Evolutionary conservation across 1,140 invertebrate species (phyloP), one percentile per base, ranked within the genome.

Genomic region (Thaumatotibia leucotreta): DNA sequence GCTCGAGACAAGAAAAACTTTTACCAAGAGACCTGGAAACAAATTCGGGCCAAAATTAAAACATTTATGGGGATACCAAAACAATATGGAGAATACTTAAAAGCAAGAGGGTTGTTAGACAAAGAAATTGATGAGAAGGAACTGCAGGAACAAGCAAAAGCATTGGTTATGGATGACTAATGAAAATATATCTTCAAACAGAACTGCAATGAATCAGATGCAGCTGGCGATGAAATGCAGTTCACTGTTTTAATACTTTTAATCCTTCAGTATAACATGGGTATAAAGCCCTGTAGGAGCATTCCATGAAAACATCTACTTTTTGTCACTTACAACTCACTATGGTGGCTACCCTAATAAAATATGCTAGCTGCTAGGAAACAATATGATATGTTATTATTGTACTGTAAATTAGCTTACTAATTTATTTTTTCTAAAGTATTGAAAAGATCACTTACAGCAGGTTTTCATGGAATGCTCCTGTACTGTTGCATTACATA

Each of bases 21-120:
- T 77, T 94, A 96, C 79, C 97, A 98, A 87, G 94, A 96, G 77
- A 98, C 97, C 17, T 96, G 96, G 93, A 95, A 95, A 84, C 96
- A 98, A 88, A 94, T 98, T 29, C 88, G 94, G 61, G 92, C 93
- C 23, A 97, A 97, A 75, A 91, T 97, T 1, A 95, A 96, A 74
- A 95, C 95, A 69, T 96, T 97, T 75, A 93, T 96, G 86, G 92
- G 92, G 17, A 93, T 95, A 67, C 93, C 94, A 50, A 95, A 96
- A 83, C 95, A 95, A 79, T 94, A 94, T 82, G 86, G 90, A 64
- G 88, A 92, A 70, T 94, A 92, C 78, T 82, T 93, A 23, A 73
- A 83, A 75, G 66, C 82, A 20, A 88, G 76, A 78, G 86, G 87
- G 29, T 71, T 91, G 52, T 70, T 91, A 49, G 84, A 88, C 65